Evolutionary conservation across 2,797 vertebrate genomes (phyloP).

Genomic region (Phalloptychus januarius): DNA sequence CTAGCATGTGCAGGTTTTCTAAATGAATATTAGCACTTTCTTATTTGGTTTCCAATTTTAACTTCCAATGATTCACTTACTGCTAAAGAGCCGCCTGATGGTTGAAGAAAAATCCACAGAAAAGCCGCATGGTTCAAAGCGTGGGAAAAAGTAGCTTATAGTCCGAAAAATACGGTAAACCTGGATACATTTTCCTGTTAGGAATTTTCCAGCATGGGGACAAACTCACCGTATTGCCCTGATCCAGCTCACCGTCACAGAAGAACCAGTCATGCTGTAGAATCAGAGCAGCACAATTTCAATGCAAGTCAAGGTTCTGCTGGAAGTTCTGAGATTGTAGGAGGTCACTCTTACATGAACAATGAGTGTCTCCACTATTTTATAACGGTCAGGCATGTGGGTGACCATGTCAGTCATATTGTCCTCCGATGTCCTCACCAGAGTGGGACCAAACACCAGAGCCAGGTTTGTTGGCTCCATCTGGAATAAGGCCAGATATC

Average conservation of each 20-base stretch:
- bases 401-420: constrained; percentile 99
- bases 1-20: too few species aligned
- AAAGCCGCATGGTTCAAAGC: too few species aligned
- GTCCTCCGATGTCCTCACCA: constrained; percentile 94
- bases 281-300: background rate
- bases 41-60: too few species aligned
- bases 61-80: too few species aligned
- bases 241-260: constrained; percentile 83
- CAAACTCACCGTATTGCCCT: constrained; percentile 85
- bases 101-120: too few species aligned
- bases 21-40: too few species aligned
- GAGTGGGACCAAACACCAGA: constrained; percentile 94
- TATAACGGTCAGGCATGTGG: constrained; percentile 98
- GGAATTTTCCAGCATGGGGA: background rate
- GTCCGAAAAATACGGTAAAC: too few species aligned
- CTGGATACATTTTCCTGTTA: background rate
- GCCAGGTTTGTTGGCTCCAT: constrained; percentile 97
- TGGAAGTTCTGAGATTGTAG: background rate
- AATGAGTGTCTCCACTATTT: constrained; percentile 96
- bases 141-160: too few species aligned
- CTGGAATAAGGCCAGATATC: constrained; percentile 63
- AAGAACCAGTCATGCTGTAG: constrained; percentile 94
- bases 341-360: constrained; percentile 85
- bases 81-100: too few species aligned
- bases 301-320: background rate